Base-by-base conservation (phyloP, 2,797 vertebrate species). In the Phoebastria nigripes region DNA sequence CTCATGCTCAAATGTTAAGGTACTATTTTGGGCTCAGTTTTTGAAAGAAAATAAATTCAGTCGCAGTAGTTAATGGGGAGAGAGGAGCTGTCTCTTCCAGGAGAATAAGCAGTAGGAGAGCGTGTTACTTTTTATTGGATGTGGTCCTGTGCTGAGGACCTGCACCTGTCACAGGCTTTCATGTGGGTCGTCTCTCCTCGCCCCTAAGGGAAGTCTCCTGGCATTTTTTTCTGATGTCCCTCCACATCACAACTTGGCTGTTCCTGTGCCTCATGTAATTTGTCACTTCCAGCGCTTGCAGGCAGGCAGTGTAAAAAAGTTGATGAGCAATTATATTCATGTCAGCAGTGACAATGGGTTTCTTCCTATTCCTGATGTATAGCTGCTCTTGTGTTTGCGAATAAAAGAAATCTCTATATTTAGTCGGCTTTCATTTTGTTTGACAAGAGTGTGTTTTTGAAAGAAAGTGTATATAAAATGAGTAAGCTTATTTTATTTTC, bases 1-100 rank as follows among this genome's bases (percentile, higher is more conserved):
- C 90, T 97, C 94, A 92, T 89, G 59, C 91, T 97, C 82, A 97
- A 96, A 97, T 96, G 92, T 95, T 94, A 96, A 91, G 87, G 92
- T 95, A 51, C 96, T 97, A 97, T 97, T 97, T 88, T 93, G 84
- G 65, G 93, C 89, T 91, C 65, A 35, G 69, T 88, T 97, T 96
- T 77, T 88, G 79, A 91, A 94, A 91, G 78, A 93, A 91, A 95
- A 63, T 87, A 87, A 94, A 96, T 94, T 78, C 62, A 94, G 82
- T 89, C 9, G 2, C 82, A 83, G 84, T 62, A 91, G 78, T 85
- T 96, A 96, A 86, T 88, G 73, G 76, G 84, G 58, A 90, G 84
- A 93, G 76, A 88, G 82, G 72, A 96, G 84, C 76, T 2, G 1
- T 91, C 62, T 93, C 69, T 96, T 95, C 82, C 1, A 0, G 80